Percentiles rank a stretch among this genome's conserved stretches.
Evolutionary conservation across 2,888 invertebrate species (phyloP).

Genomic region (Xylota sylvarum): DNA sequence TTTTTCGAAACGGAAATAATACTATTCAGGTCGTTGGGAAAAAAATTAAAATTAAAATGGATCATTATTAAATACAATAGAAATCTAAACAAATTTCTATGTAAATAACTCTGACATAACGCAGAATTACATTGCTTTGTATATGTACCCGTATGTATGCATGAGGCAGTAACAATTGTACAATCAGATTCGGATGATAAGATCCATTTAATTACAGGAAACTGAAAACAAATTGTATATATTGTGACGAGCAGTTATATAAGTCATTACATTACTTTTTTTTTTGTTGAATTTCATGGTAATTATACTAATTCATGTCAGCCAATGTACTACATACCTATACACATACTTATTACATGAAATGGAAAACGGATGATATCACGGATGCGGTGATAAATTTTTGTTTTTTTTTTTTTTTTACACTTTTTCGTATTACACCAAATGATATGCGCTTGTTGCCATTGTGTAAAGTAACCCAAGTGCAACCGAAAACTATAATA

Average conservation of each 20-base stretch:
- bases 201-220: conserved; percentile 37
- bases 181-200: conserved; percentile 21
- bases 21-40: background rate
- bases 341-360: conserved; percentile 17
- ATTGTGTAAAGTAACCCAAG: conserved; percentile 63
- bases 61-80: background rate
- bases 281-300: conserved; percentile 18
- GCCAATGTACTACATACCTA: conserved; percentile 7
- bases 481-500: conserved; percentile 63
- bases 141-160: background rate
- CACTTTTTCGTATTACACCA: conserved; percentile 16
- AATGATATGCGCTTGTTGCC: conserved; percentile 26
- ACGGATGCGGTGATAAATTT: conserved; percentile 39
- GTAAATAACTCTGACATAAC: background rate
- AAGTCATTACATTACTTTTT: conserved; percentile 13
- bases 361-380: conserved; percentile 53
- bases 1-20: too few species aligned
- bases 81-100: background rate
- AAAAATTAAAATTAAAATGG: background rate
- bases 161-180: background rate
- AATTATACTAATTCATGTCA: conserved; percentile 50
- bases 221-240: background rate
- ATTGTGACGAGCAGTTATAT: conserved; percentile 20
- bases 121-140: background rate
- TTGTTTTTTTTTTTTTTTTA: conserved; percentile 21